Percentiles rank a stretch among this genome's conserved stretches.
Evolutionary conservation across 2,113 vertebrate genomes (phyloP).

Genomic region (Oreochromis tanganicae): DNA sequence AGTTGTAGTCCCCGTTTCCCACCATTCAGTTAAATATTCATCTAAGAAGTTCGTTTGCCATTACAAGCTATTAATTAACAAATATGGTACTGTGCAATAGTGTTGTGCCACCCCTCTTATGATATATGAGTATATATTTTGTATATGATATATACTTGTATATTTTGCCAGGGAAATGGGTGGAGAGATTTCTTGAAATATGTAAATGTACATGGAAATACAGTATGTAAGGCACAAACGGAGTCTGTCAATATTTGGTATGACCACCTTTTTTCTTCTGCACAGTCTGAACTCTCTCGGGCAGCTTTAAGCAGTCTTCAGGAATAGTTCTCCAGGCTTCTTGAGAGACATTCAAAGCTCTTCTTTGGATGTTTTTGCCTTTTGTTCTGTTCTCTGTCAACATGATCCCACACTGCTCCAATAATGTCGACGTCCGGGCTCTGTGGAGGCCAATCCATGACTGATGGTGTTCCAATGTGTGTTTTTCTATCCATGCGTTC

Average conservation of each 20-base stretch:
- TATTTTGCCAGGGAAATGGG: neutral
- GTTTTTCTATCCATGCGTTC: neutral
- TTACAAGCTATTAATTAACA: neutral
- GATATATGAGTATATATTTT: neutral
- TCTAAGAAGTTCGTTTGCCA: neutral
- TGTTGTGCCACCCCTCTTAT: neutral
- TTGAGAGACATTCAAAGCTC: neutral
- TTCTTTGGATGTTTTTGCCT: neutral
- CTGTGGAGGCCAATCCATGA: neutral
- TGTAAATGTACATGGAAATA: neutral
- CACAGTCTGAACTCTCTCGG: neutral
- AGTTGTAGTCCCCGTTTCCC: fast-evolving
- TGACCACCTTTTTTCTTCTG: neutral
- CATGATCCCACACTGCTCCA: neutral
- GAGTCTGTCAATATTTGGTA: fast-evolving
- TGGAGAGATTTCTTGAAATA: neutral
- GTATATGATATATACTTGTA: neutral
- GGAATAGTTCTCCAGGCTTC: neutral
- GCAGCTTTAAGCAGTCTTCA: neutral
- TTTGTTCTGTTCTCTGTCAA: neutral
- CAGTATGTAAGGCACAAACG: neutral
- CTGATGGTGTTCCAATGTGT: neutral
- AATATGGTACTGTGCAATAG: neutral
- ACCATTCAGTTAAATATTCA: neutral
- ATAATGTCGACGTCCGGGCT: neutral